Evolutionary conservation across 2,113 vertebrate species (phyloP).

Genomic region (Phyllopteryx taeniolatus): DNA sequence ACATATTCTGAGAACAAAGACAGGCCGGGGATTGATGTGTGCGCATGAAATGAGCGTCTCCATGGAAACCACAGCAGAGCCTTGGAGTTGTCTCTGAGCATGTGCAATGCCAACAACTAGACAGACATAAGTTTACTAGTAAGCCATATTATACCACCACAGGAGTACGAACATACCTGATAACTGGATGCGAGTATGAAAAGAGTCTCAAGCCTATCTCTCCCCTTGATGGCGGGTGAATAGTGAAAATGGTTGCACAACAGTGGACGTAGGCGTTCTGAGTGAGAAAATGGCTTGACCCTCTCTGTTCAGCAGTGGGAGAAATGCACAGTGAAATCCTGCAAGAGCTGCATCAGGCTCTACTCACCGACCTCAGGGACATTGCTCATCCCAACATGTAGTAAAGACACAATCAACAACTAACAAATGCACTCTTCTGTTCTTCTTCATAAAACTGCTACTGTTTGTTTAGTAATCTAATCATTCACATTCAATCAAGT

Average conservation of each 20-base stretch:
- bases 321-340: conserved; percentile 48
- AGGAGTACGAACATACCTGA: conserved; percentile 16
- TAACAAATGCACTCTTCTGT: background rate
- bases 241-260: conserved; percentile 49
- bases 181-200: conserved; percentile 13
- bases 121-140: background rate
- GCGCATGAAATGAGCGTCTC: conserved; percentile 20
- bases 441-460: background rate
- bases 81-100: conserved; percentile 20
- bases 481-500: background rate
- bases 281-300: conserved; percentile 43
- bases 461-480: background rate
- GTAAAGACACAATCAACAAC: conserved; percentile 29
- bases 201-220: conserved; percentile 8
- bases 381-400: conserved; percentile 58
- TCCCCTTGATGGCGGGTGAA: conserved; percentile 28
- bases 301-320: conserved; percentile 28
- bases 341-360: conserved; percentile 45
- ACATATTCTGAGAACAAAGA: conserved; percentile 49
- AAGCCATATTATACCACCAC: conserved; percentile 2
- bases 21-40: conserved; percentile 10
- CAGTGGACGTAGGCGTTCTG: conserved; percentile 37
- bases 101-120: conserved; percentile 10
- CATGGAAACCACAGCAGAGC: conserved; percentile 44
- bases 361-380: conserved; percentile 44